Conservation (phyloP, 2,113 vertebrate genomes). For the Sinocyclocheilus anshuiensis region DNA sequence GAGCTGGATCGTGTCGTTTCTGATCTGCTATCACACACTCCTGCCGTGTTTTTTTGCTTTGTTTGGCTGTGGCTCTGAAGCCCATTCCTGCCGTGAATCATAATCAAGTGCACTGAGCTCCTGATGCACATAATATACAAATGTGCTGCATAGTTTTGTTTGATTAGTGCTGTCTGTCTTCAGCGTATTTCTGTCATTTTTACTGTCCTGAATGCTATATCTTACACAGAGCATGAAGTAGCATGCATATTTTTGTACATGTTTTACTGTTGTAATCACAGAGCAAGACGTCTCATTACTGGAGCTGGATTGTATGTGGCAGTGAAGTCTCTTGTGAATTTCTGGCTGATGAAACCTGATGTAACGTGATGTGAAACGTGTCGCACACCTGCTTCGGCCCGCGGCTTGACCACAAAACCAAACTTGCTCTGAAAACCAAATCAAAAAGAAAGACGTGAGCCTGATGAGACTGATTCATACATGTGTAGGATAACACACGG, state of each 20-base stretch:
- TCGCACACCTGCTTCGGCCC: neutral
- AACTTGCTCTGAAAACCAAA: neutral
- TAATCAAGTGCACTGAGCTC: neutral
- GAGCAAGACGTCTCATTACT: neutral
- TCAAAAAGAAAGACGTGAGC: neutral
- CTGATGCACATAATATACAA: neutral
- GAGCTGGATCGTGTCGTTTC: neutral
- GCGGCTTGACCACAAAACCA: neutral
- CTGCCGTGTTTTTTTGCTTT: neutral
- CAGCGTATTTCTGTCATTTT: neutral
- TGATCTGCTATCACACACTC: neutral
- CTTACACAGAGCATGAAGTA: neutral
- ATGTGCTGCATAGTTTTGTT: neutral
- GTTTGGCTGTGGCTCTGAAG: neutral
- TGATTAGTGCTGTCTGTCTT: neutral
- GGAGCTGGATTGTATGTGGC: neutral
- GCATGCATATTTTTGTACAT: neutral
- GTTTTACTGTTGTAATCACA: neutral
- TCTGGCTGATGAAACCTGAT: slow-evolving; percentile 27
- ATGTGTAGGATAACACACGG: neutral
- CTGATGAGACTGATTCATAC: neutral
- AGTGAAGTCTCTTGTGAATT: neutral
- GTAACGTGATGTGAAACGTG: neutral
- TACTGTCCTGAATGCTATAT: neutral
- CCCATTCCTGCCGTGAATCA: neutral